Percentiles rank a stretch among this genome's conserved stretches.
These are phyloP conservation scores for Myotis daubentonii DNA, from an alignment of 2,797 vertebrate genomes.

Conservation along the genomic window DNA sequence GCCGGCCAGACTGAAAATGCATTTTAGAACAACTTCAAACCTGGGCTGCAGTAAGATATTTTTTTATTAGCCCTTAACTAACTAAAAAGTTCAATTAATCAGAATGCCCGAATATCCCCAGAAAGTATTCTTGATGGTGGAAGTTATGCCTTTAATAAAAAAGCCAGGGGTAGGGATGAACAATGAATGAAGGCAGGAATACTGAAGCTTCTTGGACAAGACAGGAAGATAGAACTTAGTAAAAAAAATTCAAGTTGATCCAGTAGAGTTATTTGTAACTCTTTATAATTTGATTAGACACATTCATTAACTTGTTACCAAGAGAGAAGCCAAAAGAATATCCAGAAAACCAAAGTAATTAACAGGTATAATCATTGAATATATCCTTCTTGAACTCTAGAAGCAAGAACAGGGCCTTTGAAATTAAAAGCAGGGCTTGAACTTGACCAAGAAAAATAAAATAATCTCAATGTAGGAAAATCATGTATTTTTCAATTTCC, in stretches of 20 bases:
- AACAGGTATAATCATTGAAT: not conserved
- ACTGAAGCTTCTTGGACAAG: not conserved
- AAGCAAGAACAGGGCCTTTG: not conserved
- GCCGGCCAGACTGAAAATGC: not conserved
- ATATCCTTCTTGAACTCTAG: not conserved
- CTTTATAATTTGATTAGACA: not conserved
- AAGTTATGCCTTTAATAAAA: not conserved
- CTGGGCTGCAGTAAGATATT: not conserved
- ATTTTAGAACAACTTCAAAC: not conserved
- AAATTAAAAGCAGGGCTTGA: not conserved
- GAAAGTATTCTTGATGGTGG: not conserved
- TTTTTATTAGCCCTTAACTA: not conserved
- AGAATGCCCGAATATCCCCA: not conserved
- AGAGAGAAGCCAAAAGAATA: not conserved
- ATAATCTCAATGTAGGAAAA: not conserved
- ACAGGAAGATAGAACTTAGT: not conserved
- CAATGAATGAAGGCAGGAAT: not conserved
- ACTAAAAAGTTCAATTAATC: not conserved
- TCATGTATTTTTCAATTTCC: not conserved
- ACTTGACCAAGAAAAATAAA: conserved; percentile 43
- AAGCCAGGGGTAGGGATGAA: not conserved
- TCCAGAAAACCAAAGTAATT: not conserved
- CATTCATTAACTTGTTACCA: not conserved
- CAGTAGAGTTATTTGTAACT: not conserved
- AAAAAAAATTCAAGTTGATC: not conserved